Conservation (phyloP, 1,140 invertebrate species). For the Triops longicaudatus region DNA sequence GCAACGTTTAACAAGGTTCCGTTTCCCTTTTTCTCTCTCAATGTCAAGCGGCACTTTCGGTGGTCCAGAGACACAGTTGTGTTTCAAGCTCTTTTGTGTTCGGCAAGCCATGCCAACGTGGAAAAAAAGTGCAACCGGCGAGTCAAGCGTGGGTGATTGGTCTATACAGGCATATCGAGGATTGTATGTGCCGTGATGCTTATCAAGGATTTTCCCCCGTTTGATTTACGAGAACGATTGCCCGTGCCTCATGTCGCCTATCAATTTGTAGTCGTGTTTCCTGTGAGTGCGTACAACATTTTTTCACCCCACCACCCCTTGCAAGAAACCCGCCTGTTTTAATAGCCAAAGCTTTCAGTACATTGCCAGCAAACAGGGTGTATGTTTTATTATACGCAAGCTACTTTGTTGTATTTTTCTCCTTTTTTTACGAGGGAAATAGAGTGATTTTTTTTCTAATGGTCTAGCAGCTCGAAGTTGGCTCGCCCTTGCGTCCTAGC, state of each 20-base stretch:
- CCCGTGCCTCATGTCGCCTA: slow-evolving; percentile 6
- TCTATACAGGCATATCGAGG: neutral
- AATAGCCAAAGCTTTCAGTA: slow-evolving; percentile 1
- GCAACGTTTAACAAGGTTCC: neutral
- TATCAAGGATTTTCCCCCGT: neutral
- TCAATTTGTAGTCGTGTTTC: slow-evolving; percentile 15
- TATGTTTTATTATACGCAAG: neutral
- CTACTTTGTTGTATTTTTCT: neutral
- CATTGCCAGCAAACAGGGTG: neutral
- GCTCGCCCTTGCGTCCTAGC: too few relatives aligned
- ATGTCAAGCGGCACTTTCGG: neutral
- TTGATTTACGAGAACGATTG: slow-evolving; percentile 3
- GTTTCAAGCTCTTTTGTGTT: slow-evolving; percentile 7
- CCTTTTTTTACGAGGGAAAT: neutral
- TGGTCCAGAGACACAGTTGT: neutral
- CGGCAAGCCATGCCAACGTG: neutral
- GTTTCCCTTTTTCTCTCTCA: neutral
- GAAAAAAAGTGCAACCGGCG: neutral
- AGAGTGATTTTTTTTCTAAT: too few relatives aligned
- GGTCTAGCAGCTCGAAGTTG: too few relatives aligned
- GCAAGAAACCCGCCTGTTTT: neutral
- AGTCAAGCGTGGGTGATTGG: slow-evolving; percentile 5
- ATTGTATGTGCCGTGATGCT: slow-evolving; percentile 7
- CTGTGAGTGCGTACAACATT: slow-evolving; percentile 1
- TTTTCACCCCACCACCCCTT: neutral